These are phyloP conservation scores for Castor canadensis DNA, from an alignment of 2,113 vertebrate genomes.

Conservation along the genomic window DNA sequence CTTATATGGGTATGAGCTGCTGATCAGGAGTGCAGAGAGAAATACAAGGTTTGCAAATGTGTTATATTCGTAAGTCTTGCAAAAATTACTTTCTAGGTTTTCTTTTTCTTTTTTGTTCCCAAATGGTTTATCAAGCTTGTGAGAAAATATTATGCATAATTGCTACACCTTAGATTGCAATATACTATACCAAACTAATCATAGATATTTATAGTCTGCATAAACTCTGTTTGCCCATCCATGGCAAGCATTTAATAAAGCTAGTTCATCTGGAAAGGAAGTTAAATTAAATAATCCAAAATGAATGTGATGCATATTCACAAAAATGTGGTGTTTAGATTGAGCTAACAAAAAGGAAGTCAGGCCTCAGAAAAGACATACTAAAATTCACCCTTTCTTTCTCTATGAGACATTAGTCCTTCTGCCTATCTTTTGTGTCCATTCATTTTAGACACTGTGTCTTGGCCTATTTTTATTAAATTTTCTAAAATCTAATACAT, in stretches of 20 bases:
- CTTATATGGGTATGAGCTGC: neutral
- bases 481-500: neutral
- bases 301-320: slow-evolving; percentile 82
- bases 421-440: neutral
- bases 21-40: neutral
- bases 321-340: slow-evolving; percentile 78
- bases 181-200: slow-evolving; percentile 80
- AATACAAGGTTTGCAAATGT: neutral
- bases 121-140: slow-evolving; percentile 60
- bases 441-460: slow-evolving; percentile 31
- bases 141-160: slow-evolving; percentile 76
- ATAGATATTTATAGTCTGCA: slow-evolving; percentile 84
- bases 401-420: neutral
- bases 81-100: slow-evolving; percentile 20
- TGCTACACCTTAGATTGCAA: slow-evolving; percentile 81
- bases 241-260: slow-evolving; percentile 86
- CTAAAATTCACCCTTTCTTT: slow-evolving; percentile 8
- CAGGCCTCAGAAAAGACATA: slow-evolving; percentile 51
- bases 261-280: slow-evolving; percentile 87
- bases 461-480: neutral
- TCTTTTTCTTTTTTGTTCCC: neutral
- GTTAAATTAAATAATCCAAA: slow-evolving; percentile 88
- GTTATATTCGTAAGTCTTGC: slow-evolving; percentile 37
- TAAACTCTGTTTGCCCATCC: slow-evolving; percentile 86
- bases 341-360: slow-evolving; percentile 77